Evolutionary conservation across 2,888 invertebrate species (phyloP), one percentile per base, ranked within the genome.

Genomic region (Cheilosia vulpina): DNA sequence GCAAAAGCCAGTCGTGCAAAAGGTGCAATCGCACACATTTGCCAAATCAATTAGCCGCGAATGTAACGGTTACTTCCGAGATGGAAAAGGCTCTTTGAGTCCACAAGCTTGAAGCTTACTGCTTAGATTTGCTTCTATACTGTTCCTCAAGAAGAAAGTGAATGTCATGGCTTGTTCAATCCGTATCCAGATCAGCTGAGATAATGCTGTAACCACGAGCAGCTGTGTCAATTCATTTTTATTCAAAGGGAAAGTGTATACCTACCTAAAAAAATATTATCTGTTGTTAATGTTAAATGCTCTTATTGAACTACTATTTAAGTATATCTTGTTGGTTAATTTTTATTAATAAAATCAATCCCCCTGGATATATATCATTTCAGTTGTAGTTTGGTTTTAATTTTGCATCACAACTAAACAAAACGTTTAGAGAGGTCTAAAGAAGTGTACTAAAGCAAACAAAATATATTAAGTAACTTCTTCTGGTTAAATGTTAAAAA

Each of bases 211-310:
- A 43, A n/a, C 13, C 13, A 9, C 19, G 19, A 47, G 11, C 9
- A 21, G 24, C 27, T 27, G 5, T 7, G 11, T 4, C 1, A 2
- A 24, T 13, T 24, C 0, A 13, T 24, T 21, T 4, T 13, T 24
- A 15, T 24, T 21, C 15, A 24, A 21, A 24, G 24, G 52, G 24
- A 52, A 24, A 52, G 52, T 2, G 52, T 52, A 52, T 4, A 71
- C 52, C 55, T 55, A 27, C 7, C 34, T 17, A 47, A 4, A 21
- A 34, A 63, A 47, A 38, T 17, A 7, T 45, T 7, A 52, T 76
- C 19, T 41, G 15, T 43, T 75, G 7, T 66, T 55, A 57, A 55
- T 71, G 60, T 43, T 81, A 76, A 82, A 82, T 82, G 81, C 71
- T 82, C 65, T 71, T 75, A 65, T 66, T 66, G 41, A 66, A 66